phyloP scores from a whole-genome alignment of 2,888 invertebrate genomes.

The Lissonota sp. region DNA sequence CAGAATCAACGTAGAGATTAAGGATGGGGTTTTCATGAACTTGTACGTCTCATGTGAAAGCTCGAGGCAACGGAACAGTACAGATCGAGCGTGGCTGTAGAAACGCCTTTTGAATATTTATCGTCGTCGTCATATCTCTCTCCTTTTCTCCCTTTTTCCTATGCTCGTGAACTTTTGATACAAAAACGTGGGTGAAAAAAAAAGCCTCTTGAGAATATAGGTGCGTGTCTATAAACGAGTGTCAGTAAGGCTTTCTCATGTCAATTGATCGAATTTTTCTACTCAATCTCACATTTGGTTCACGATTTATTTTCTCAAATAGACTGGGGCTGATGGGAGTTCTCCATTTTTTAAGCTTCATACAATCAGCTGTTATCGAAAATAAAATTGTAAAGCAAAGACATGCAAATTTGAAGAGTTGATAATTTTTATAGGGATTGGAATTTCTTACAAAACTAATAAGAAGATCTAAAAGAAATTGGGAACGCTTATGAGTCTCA shows the following conservation, averaged over 20 bases:
- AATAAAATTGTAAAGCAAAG: no score
- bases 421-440: no score
- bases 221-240: neutral
- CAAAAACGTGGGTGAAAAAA: neutral
- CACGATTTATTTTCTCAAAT: no score
- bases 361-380: no score
- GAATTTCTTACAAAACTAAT: no score
- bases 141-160: neutral
- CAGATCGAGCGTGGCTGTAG: conserved; percentile 1
- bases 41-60: conserved; percentile 5
- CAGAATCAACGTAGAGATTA: conserved; percentile 18
- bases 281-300: no score
- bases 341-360: no score
- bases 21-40: conserved; percentile 16
- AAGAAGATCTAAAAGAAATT: no score
- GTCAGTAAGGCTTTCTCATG: neutral
- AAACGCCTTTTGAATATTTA: conserved; percentile 68
- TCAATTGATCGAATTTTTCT: no score
- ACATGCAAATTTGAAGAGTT: no score
- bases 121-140: conserved; percentile 27
- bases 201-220: conserved; percentile 3
- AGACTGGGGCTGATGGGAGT: no score
- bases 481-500: neutral
- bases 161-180: conserved; percentile 35
- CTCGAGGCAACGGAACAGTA: conserved; percentile 3